Conservation (phyloP, 2,113 vertebrate species). For the Cephalopholis sonnerati region DNA sequence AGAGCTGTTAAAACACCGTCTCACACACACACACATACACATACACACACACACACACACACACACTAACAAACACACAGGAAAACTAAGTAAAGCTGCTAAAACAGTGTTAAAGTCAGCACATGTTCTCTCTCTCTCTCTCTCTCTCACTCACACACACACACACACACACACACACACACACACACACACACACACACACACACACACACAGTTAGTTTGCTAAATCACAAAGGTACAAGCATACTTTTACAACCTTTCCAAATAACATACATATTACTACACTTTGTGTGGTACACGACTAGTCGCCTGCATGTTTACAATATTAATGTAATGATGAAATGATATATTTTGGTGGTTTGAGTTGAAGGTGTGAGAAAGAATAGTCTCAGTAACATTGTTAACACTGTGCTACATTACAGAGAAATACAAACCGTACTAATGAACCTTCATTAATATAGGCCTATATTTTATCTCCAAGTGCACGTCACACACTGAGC, state of each 20-base stretch:
- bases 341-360: too few species aligned
- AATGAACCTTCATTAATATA: too few species aligned
- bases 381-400: too few species aligned
- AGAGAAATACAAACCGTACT: too few species aligned
- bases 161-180: background rate
- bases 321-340: too few species aligned
- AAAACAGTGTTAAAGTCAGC: conserved; percentile 20
- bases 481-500: too few species aligned
- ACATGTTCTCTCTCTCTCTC: background rate
- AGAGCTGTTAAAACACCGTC: conserved; percentile 9
- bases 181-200: background rate
- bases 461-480: too few species aligned
- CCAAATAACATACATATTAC: background rate
- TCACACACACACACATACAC: conserved; percentile 14
- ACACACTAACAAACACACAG: conserved; percentile 5
- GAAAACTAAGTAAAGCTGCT: conserved; percentile 8
- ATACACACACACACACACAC: conserved; percentile 17
- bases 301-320: too few species aligned
- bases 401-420: too few species aligned
- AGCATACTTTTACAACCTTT: background rate
- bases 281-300: background rate
- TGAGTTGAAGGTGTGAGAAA: too few species aligned
- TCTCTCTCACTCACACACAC: background rate
- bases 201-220: background rate
- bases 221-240: background rate